A percentile compares a stretch with the other conserved stretches of the same genome.
Conservation (phyloP, 1,140 invertebrate genomes). For the Zophobas morio region DNA sequence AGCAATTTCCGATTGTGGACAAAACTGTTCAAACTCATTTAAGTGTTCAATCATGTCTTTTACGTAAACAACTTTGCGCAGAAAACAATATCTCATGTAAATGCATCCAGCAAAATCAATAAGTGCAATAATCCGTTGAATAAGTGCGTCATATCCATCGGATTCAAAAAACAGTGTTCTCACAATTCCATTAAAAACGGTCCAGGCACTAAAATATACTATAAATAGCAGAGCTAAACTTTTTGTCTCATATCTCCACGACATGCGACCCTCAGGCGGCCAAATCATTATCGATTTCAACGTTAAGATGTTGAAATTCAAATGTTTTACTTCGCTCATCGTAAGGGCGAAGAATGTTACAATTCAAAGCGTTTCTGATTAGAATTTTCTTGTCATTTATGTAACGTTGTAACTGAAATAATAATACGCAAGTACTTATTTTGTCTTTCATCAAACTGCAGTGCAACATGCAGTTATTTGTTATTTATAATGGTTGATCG, state of each 20-base stretch:
- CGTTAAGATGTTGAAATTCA: slow-evolving; percentile 4
- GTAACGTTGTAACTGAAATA: too few relatives aligned
- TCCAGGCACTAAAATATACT: slow-evolving; percentile 18
- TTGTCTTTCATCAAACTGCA: too few relatives aligned
- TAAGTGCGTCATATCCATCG: slow-evolving; percentile 14
- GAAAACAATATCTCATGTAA: slow-evolving; percentile 29
- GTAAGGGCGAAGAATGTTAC: background rate
- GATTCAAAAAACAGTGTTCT: slow-evolving; percentile 6
- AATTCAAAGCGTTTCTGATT: too few relatives aligned
- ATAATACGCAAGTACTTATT: too few relatives aligned
- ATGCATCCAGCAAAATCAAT: slow-evolving; percentile 22
- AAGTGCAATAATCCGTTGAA: slow-evolving; percentile 12
- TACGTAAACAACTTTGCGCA: background rate
- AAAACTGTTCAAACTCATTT: slow-evolving; percentile 4
- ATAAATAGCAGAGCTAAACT: slow-evolving; percentile 16
- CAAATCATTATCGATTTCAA: slow-evolving; percentile 20
- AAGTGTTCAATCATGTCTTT: slow-evolving; percentile 6
- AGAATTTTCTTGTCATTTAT: too few relatives aligned
- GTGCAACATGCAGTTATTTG: too few relatives aligned
- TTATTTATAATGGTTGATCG: too few relatives aligned
- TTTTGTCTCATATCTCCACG: slow-evolving; percentile 2
- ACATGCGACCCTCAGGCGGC: slow-evolving; percentile 1
- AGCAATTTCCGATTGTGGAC: background rate
- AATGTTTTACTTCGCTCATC: slow-evolving; percentile 2
- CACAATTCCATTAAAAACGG: slow-evolving; percentile 3